Conservation (phyloP, 1,140 invertebrate species). For the Lordiphosa collinella region DNA sequence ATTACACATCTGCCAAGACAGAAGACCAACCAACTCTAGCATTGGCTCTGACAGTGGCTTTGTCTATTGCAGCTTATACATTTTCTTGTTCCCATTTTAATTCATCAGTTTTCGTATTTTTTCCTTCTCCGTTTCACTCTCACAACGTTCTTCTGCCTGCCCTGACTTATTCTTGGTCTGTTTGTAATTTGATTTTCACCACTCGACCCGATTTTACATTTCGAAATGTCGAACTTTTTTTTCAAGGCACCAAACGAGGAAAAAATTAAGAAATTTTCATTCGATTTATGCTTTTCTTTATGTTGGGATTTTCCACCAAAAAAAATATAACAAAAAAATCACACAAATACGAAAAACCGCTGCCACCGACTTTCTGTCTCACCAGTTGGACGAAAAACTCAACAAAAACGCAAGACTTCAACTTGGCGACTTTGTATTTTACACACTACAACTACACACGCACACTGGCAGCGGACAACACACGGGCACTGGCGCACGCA, state of each 20-base stretch:
- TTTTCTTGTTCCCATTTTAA: neutral
- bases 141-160: conserved; percentile 9
- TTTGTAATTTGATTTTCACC: conserved; percentile 69
- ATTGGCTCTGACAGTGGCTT: too few relatives aligned
- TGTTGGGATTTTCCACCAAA: neutral
- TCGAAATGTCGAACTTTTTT: conserved; percentile 49
- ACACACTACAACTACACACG: conserved; percentile 58
- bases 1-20: conserved; percentile 16
- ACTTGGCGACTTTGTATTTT: conserved; percentile 64
- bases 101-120: conserved; percentile 16
- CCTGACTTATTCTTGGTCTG: conserved; percentile 27
- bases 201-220: conserved; percentile 69
- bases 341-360: conserved; percentile 67
- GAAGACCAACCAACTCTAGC: neutral
- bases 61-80: neutral
- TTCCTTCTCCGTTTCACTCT: conserved; percentile 17
- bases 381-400: conserved; percentile 71
- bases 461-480: neutral
- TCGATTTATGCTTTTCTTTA: conserved; percentile 10
- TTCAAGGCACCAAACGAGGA: too few relatives aligned
- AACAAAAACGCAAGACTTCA: conserved; percentile 59
- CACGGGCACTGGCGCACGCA: conserved; percentile 11
- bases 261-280: neutral
- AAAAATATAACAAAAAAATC: conserved; percentile 42
- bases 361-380: conserved; percentile 60